Conservation (phyloP, 2,888 invertebrate species). For the Eudemis profundana region DNA sequence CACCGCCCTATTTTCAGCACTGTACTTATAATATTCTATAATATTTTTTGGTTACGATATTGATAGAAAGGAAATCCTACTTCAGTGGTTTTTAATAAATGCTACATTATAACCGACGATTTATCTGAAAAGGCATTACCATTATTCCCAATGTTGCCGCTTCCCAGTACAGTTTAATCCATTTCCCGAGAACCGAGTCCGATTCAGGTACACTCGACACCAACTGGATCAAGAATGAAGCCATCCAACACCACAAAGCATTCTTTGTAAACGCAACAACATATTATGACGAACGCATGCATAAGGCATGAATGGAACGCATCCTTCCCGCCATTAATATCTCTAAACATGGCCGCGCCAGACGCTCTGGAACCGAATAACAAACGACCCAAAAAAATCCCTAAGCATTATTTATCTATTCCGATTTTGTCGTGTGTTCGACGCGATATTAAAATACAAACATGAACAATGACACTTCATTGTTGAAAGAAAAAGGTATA, state of each 20-base stretch:
- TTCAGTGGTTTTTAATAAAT: constrained; percentile 4
- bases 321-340: constrained; percentile 65
- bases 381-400: constrained; percentile 69
- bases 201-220: constrained; percentile 37
- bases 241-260: constrained; percentile 43
- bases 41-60: neutral
- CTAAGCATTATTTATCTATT: constrained; percentile 77
- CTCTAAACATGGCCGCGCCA: constrained; percentile 63
- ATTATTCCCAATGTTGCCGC: constrained; percentile 12
- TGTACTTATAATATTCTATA: neutral
- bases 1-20: too few relatives aligned
- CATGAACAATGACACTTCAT: constrained; percentile 76
- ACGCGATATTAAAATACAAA: constrained; percentile 81
- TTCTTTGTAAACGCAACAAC: constrained; percentile 54
- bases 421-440: constrained; percentile 74
- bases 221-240: constrained; percentile 43
- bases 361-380: constrained; percentile 76
- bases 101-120: neutral
- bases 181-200: constrained; percentile 34
- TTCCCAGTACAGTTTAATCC: constrained; percentile 37
- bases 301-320: constrained; percentile 59
- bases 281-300: constrained; percentile 53
- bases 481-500: constrained; percentile 72
- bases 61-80: constrained; percentile 5
- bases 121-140: constrained; percentile 8